These are phyloP conservation scores for Mormyrops attenuatus DNA, from an alignment of 2,797 vertebrate species.

Conservation along the genomic window DNA sequence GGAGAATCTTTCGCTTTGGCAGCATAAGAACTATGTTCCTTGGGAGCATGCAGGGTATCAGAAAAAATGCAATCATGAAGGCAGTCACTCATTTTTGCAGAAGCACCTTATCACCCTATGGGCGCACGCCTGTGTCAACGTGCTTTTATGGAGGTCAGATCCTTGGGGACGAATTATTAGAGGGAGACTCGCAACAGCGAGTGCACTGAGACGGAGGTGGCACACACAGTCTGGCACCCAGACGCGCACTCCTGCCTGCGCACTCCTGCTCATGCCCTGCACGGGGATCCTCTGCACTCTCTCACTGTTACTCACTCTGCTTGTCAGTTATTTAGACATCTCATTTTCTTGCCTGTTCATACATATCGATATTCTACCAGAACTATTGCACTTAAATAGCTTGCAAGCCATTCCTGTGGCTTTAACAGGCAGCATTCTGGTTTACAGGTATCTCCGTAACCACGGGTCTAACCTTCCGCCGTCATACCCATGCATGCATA, in stretches of 20 bases:
- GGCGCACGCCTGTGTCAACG: not conserved
- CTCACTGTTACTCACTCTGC: not conserved
- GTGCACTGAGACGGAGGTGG: not conserved
- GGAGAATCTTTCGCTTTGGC: not conserved
- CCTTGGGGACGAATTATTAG: not conserved
- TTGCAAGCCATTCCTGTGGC: not conserved
- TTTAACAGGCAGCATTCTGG: not conserved
- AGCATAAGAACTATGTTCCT: not conserved
- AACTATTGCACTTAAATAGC: not conserved
- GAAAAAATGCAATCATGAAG: not conserved
- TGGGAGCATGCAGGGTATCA: not conserved
- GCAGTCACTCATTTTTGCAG: not conserved
- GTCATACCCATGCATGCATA: not conserved
- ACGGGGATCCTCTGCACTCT: not conserved
- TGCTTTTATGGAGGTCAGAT: not conserved
- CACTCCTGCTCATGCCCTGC: not conserved
- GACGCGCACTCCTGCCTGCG: not conserved
- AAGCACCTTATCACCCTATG: not conserved
- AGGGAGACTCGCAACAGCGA: not conserved
- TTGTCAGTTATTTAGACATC: not conserved
- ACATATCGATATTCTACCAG: not conserved
- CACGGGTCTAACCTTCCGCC: not conserved
- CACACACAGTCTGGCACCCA: not conserved
- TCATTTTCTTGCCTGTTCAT: not conserved
- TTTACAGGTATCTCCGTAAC: not conserved